These are phyloP conservation scores for Phenganax stokvisi DNA, from an alignment of 92 coral and sea anemone genomes.

Conservation along the genomic window DNA sequence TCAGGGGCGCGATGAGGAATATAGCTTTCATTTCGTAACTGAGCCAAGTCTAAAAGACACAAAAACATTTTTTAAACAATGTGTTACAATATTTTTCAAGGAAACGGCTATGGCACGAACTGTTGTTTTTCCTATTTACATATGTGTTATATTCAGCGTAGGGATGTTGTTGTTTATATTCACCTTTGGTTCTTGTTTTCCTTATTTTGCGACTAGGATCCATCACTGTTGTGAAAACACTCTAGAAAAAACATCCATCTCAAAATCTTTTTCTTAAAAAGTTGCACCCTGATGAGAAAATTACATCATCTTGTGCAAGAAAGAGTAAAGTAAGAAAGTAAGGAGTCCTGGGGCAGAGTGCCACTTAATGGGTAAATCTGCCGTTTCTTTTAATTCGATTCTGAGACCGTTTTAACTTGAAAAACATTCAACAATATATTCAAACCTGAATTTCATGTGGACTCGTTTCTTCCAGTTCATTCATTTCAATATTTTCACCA, in stretches of 20 bases:
- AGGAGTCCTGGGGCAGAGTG: too few species aligned
- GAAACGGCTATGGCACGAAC: not conserved
- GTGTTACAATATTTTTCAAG: not conserved
- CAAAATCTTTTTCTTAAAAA: too few species aligned
- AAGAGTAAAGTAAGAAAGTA: too few species aligned
- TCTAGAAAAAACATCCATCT: constrained; percentile 34
- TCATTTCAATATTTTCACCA: constrained; percentile 14
- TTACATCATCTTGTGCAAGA: too few species aligned
- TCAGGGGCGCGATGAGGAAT: constrained; percentile 85
- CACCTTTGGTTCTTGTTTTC: constrained; percentile 17
- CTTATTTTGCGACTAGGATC: constrained; percentile 56
- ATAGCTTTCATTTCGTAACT: constrained; percentile 76
- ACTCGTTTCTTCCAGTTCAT: constrained; percentile 19
- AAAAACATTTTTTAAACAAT: constrained; percentile 1
- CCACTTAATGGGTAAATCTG: too few species aligned
- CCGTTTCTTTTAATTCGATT: too few species aligned
- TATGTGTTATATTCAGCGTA: too few species aligned
- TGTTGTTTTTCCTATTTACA: too few species aligned
- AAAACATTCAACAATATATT: too few species aligned
- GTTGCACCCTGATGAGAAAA: too few species aligned
- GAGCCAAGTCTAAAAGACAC: constrained; percentile 36
- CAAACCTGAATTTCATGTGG: constrained; percentile 40
- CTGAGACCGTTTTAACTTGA: too few species aligned
- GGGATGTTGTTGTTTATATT: constrained; percentile 23
- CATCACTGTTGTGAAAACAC: constrained; percentile 59